Base-by-base conservation (phyloP, 2,888 invertebrate species). In the Thalpophila matura region DNA sequence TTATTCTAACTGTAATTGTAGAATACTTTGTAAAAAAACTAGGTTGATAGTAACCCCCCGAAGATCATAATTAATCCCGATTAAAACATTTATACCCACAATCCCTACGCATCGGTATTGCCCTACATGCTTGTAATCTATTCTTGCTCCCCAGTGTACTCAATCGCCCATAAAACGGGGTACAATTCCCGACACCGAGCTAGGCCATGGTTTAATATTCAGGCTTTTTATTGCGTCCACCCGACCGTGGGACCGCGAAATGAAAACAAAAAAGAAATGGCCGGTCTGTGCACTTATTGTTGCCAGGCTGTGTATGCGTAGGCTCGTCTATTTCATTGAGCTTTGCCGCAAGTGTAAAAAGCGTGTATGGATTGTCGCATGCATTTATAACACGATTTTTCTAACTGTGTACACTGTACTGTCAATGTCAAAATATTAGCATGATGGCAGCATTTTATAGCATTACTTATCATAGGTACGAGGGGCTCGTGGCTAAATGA, bases 171-270 rank as follows among this genome's bases (percentile, higher is more conserved):
- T 86, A 86, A 85, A 87, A 80, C 74, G 73, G 79, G 69, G 61
- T 68, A 69, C 77, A 73, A 74, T 80, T 68, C 78, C 73, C 72
- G 74, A 73, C 74, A 76, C 74, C 77, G 70, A 61, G 71, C 80
- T 77, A 76, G 78, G 69, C 80, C 58, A 77, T 70, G 77, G 81
- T 80, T 83, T 83, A 81, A 79, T 84, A 83, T 83, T 79, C 81
- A 77, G 64, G 42, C 72, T 87, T 87, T 88, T 88, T 89, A 86
- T 84, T 79, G 77, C 80, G 70, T 73, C 70, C 80, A 76, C 61
- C 71, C 38, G 79, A 81, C 80, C 86, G 86, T 86, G 86, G 80
- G 86, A 86, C 67, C 81, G 77, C 74, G 68, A 81, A 82, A 81
- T 54, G 68, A 81, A 81, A 85, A 80, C 71, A 64, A 77, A 78